phyloP scores from a whole-genome alignment of 2,888 invertebrate species.

The Aspidapion aeneum region DNA sequence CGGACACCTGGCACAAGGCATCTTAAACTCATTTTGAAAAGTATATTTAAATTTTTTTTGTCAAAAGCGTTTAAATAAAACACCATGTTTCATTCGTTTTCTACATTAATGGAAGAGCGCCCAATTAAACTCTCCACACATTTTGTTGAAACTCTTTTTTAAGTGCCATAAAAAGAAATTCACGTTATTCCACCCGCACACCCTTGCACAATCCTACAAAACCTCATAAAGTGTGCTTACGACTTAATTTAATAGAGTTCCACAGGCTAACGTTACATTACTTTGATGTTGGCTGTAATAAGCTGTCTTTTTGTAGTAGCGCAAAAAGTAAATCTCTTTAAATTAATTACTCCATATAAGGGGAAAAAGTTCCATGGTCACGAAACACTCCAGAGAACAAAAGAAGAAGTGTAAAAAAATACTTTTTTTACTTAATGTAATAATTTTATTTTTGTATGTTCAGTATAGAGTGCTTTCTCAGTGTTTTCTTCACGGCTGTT shows the following conservation, averaged over 20 bases:
- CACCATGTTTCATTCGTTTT: too few relatives aligned
- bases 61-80: too few relatives aligned
- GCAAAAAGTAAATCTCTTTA: neutral
- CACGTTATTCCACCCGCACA: neutral
- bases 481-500: too few relatives aligned
- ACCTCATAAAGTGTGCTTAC: neutral
- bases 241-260: neutral
- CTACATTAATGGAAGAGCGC: too few relatives aligned
- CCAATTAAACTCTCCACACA: neutral
- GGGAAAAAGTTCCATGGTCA: neutral
- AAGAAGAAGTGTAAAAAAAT: too few relatives aligned
- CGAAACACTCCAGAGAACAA: neutral
- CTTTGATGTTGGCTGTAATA: neutral
- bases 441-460: too few relatives aligned
- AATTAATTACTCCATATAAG: neutral
- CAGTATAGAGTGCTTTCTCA: too few relatives aligned
- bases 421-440: too few relatives aligned
- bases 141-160: neutral
- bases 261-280: neutral
- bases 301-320: neutral
- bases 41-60: too few relatives aligned
- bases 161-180: neutral
- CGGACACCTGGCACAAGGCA: too few relatives aligned
- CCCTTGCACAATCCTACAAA: neutral
- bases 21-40: too few relatives aligned